Evolutionary conservation across 2,113 vertebrate species (phyloP), one percentile per base, ranked within the genome.

Genomic region (Mesoclemmys tuberculata): DNA sequence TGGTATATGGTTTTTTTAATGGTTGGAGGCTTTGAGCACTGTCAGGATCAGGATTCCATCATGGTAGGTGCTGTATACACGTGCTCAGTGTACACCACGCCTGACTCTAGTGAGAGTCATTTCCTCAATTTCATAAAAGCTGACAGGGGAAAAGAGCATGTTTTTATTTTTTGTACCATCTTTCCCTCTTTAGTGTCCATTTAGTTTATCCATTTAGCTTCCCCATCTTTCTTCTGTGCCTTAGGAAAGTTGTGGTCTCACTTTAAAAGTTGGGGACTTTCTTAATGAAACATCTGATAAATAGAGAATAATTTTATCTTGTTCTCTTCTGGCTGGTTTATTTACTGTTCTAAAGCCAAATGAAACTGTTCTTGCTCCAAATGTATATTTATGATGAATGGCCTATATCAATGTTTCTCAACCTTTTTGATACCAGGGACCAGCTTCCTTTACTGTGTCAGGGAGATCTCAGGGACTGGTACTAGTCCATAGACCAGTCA

Each of bases 331-430:
- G 64, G n/a, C n/a, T 71, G 64, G 35, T 38, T 8, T n/a, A 11
- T 38, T 85, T 89, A 51, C 61, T n/a, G 29, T 29, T 87, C 58
- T 71, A 22, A 18, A 84, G 84, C 84, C 88, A 93, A 52, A 12
- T 1, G 24, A 85, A 58, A 85, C 74, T 85, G 54, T 11, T 68
- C 84, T 88, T 49, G 2, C 44, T 84, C 68, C 81, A 29, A 82
- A 75, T 4, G 16, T 55, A 84, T 31, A 41, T 82, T 84, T 90
- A 41, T 86, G 29, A 52, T 18, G 13, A 92, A 26, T 46, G 31
- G 3, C 77, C 68, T 80, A 92, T 1, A 0, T 87, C 46, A 46
- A 46, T 46, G 46, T 46, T 46, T 46, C 46, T 46, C 46, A 46
- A 46, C 46, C 46, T 46, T 46, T 46, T 46, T 46, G 46, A 46